Evolutionary conservation across 2,113 vertebrate genomes (phyloP).

Genomic region (Anolis sagrei): DNA sequence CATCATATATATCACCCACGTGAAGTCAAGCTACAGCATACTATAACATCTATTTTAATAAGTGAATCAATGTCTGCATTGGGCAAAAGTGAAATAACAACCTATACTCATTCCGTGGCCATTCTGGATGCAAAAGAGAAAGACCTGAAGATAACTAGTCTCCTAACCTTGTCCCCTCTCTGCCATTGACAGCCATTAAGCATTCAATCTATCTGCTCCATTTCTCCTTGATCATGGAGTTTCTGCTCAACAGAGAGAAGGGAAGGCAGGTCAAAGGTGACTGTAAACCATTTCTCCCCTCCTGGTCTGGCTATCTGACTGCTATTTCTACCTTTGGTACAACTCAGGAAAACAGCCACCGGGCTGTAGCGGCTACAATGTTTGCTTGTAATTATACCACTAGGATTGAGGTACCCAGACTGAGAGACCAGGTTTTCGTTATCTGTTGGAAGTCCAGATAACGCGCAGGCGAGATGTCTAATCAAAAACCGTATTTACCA

Average conservation of each 20-base stretch:
- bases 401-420: constrained; percentile 21
- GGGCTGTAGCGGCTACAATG: background rate
- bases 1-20: no score
- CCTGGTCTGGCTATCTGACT: background rate
- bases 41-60: background rate
- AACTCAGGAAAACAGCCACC: background rate
- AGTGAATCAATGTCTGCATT: background rate
- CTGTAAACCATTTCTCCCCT: background rate
- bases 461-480: background rate
- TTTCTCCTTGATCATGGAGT: constrained; percentile 9
- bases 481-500: constrained; percentile 36
- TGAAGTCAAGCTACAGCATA: background rate
- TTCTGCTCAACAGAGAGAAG: constrained; percentile 2
- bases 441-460: constrained; percentile 42
- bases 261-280: constrained; percentile 5
- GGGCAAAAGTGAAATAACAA: constrained; percentile 8
- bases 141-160: background rate
- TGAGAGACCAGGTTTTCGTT: background rate
- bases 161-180: background rate
- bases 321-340: background rate
- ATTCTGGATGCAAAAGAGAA: background rate
- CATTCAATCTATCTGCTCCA: background rate
- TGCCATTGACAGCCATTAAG: background rate
- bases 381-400: constrained; percentile 20
- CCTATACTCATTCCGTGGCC: background rate